Percentiles rank a stretch among this genome's conserved stretches.
Conservation (phyloP, 2,888 invertebrate species). For the Ashinkailepas kermadecensis region DNA sequence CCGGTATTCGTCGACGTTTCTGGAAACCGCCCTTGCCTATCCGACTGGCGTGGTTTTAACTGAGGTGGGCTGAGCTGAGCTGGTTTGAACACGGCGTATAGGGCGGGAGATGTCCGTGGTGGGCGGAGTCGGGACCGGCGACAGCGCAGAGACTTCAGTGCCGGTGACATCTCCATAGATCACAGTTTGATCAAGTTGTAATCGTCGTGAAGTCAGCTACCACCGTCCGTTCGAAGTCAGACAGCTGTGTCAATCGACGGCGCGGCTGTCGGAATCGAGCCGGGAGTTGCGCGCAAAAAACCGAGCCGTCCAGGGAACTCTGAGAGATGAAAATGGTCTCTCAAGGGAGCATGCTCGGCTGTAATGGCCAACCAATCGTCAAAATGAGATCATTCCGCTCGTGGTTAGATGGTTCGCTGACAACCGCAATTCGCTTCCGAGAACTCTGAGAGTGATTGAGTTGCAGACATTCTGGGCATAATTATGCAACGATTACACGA, state of each 20-base stretch:
- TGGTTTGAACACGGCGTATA: too few species aligned
- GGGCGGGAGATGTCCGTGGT: too few species aligned
- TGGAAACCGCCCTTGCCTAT: too few species aligned
- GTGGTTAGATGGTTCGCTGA: neutral
- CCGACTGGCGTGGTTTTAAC: too few species aligned
- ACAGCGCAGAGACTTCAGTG: too few species aligned
- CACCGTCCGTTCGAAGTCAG: neutral
- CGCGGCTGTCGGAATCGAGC: neutral
- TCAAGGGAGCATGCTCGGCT: neutral
- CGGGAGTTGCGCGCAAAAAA: neutral
- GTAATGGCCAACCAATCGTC: neutral
- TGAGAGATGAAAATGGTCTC: conserved; percentile 1
- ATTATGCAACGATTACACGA: neutral
- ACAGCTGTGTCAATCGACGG: neutral
- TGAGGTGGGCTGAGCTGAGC: too few species aligned
- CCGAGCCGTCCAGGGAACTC: neutral
- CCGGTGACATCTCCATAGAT: neutral
- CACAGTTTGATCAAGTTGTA: conserved; percentile 1
- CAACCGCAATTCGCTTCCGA: neutral
- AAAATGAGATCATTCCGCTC: neutral
- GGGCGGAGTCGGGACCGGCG: too few species aligned
- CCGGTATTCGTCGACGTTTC: too few species aligned
- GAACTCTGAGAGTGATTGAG: neutral
- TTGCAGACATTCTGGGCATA: neutral
- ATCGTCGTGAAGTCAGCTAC: neutral